phyloP scores from a whole-genome alignment of 2,113 vertebrate species.

The Dasyprocta punctata region DNA sequence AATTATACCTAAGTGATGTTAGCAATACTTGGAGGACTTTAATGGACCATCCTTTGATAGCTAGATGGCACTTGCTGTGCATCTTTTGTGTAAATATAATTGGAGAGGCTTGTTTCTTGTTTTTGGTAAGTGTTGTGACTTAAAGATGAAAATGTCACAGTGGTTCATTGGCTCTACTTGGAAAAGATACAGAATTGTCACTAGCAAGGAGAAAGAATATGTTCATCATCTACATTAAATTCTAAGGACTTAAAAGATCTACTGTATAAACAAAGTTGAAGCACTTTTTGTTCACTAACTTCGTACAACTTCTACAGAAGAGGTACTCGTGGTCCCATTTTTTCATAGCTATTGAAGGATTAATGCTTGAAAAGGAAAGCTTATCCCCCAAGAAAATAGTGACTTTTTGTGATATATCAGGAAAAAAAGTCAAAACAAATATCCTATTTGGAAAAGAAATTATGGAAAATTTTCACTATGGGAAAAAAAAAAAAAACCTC shows the following conservation, averaged over 20 bases:
- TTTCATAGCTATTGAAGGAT: conserved; percentile 33
- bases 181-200: conserved; percentile 69
- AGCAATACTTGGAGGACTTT: conserved; percentile 59
- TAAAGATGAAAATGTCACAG: conserved; percentile 78
- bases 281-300: conserved; percentile 68
- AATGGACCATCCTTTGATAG: conserved; percentile 66
- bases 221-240: conserved; percentile 71
- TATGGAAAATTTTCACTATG: conserved; percentile 17
- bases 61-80: conserved; percentile 72
- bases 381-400: background rate
- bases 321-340: conserved; percentile 11
- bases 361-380: conserved; percentile 46
- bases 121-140: conserved; percentile 77
- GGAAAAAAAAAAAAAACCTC: conserved; percentile 40
- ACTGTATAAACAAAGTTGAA: conserved; percentile 71
- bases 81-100: conserved; percentile 72
- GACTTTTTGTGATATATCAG: background rate
- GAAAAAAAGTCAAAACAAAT: conserved; percentile 29
- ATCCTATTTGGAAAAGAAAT: background rate
- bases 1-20: conserved; percentile 59
- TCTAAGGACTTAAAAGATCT: conserved; percentile 66
- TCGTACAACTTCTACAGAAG: conserved; percentile 12
- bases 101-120: conserved; percentile 72
- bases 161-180: conserved; percentile 64
- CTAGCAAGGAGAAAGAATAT: conserved; percentile 68